Conservation (phyloP, 2,888 invertebrate genomes). For the Mimumesa dahlbomi region DNA sequence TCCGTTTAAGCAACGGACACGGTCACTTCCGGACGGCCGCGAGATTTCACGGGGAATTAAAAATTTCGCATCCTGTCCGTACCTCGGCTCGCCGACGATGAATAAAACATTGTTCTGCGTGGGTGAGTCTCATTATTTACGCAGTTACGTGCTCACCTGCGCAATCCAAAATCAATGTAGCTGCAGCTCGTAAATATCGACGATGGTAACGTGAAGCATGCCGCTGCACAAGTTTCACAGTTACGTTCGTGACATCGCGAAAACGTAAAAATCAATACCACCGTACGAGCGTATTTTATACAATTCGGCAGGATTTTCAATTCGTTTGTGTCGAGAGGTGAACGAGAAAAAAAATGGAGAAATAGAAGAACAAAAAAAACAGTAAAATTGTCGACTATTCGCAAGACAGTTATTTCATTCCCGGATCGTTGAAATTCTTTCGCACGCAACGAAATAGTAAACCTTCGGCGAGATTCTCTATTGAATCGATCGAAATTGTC, state of each 20-base stretch:
- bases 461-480: too few species aligned
- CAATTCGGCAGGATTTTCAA: not conserved
- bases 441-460: too few species aligned
- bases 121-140: conserved; percentile 62
- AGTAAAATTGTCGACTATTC: too few species aligned
- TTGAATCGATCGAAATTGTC: conserved; percentile 16
- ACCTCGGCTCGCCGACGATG: conserved; percentile 53
- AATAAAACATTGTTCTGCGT: conserved; percentile 74
- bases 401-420: too few species aligned
- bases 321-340: too few species aligned
- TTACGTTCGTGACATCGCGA: conserved; percentile 30
- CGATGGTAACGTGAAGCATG: conserved; percentile 23
- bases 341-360: too few species aligned
- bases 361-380: too few species aligned
- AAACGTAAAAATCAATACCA: conserved; percentile 37
- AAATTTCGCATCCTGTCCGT: conserved; percentile 65
- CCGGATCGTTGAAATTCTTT: too few species aligned
- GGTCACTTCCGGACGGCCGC: conserved; percentile 60
- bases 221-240: conserved; percentile 23
- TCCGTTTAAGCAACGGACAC: conserved; percentile 3
- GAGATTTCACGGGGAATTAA: conserved; percentile 73
- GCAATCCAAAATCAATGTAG: conserved; percentile 59
- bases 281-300: conserved; percentile 9
- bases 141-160: conserved; percentile 57
- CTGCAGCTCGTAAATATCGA: conserved; percentile 51